A percentile compares a stretch with the other conserved stretches of the same genome.
Conservation (phyloP, 2,113 vertebrate genomes). For the Cottus gobio region DNA sequence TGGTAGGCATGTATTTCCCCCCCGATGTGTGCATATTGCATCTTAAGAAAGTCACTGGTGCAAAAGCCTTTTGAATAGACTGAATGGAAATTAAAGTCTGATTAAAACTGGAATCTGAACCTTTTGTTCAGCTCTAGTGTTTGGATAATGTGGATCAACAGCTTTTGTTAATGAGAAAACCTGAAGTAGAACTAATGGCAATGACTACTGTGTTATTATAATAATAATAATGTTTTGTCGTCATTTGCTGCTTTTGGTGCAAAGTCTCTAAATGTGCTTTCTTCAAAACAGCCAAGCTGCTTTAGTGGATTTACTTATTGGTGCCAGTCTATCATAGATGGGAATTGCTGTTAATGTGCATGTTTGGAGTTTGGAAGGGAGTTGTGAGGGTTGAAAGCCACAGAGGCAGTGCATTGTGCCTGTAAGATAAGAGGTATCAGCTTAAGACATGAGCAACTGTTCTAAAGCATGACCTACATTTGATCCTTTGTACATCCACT, state of each 20-base stretch:
- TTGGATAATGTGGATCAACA: conserved; percentile 17
- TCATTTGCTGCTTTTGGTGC: conserved; percentile 1
- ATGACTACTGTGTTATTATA: conserved; percentile 2
- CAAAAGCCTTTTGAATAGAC: neutral
- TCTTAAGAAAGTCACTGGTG: neutral
- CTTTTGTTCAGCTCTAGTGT: conserved; percentile 11
- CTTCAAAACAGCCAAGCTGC: neutral
- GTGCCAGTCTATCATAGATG: neutral
- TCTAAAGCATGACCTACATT: conserved; percentile 9
- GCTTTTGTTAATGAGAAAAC: conserved; percentile 17
- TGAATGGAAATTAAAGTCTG: conserved; percentile 10
- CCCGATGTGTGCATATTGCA: neutral
- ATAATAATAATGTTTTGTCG: conserved; percentile 13
- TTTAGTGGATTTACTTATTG: conserved; percentile 11
- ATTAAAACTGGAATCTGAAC: conserved; percentile 11
- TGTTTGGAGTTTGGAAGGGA: conserved; percentile 9
- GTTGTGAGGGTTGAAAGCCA: neutral
- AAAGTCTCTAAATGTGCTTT: conserved; percentile 4
- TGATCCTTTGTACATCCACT: neutral
- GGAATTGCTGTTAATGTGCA: conserved; percentile 6
- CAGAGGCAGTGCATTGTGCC: neutral
- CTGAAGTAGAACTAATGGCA: conserved; percentile 21
- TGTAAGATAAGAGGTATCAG: conserved; percentile 42
- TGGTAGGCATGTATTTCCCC: neutral
- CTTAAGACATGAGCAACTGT: conserved; percentile 9